phyloP scores from a whole-genome alignment of 1,140 invertebrate genomes.

The Sycophaga agraensis region DNA sequence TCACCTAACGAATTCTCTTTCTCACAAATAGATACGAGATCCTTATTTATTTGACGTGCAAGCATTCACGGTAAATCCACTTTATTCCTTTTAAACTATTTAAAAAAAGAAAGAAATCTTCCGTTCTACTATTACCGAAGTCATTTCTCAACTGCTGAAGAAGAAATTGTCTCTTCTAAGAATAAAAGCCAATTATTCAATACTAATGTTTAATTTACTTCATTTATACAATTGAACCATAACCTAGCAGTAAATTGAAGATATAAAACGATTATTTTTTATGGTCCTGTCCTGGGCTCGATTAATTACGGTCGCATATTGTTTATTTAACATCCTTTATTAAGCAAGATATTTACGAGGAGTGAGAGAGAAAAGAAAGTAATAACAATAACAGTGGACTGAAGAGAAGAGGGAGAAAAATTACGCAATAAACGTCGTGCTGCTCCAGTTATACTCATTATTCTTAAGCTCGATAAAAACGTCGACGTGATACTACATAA shows the following conservation, averaged over 20 bases:
- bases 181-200: no score
- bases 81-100: constrained; percentile 12
- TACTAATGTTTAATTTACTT: no score
- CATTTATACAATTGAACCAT: no score
- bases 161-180: no score
- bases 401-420: constrained; percentile 3
- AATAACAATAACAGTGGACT: neutral
- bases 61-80: neutral
- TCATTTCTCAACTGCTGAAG: no score
- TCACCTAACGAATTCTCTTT: neutral
- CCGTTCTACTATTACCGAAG: no score
- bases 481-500: constrained; percentile 1
- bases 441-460: constrained; percentile 21
- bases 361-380: neutral
- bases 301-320: no score
- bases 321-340: no score
- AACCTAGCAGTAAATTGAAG: no score
- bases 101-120: neutral
- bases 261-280: no score
- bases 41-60: constrained; percentile 7
- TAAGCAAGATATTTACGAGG: neutral
- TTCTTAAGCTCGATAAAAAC: constrained; percentile 16
- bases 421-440: constrained; percentile 11
- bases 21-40: constrained; percentile 11
- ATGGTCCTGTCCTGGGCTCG: no score